A percentile compares a stretch with the other conserved stretches of the same genome.
Evolutionary conservation across 2,888 invertebrate genomes (phyloP).

Genomic region (Meiosimyza platycephala): DNA sequence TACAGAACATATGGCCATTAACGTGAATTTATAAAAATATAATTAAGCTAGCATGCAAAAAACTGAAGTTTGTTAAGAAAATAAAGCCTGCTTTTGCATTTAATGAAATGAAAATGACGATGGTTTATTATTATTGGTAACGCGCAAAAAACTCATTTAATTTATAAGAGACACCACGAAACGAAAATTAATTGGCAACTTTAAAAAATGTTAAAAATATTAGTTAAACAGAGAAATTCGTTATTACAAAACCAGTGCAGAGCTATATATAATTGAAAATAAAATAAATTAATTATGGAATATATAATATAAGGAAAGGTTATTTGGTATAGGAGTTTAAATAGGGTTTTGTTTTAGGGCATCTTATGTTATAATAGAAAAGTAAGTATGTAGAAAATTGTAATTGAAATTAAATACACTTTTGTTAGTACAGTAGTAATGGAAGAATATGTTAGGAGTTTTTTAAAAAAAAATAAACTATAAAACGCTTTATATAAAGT

Average conservation of each 20-base stretch:
- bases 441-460: conserved; percentile 4
- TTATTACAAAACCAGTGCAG: conserved; percentile 66
- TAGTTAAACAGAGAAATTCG: conserved; percentile 35
- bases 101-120: conserved; percentile 23
- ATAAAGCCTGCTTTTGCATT: background rate
- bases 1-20: no score
- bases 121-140: background rate
- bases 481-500: conserved; percentile 9
- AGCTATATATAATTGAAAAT: conserved; percentile 57
- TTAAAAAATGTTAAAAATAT: conserved; percentile 23
- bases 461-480: conserved; percentile 7
- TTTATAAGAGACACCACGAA: conserved; percentile 3
- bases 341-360: background rate
- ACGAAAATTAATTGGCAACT: conserved; percentile 28
- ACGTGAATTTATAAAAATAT: no score
- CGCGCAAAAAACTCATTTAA: conserved; percentile 22
- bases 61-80: no score
- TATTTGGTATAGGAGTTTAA: conserved; percentile 10
- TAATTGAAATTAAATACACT: background rate
- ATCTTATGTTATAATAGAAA: background rate
- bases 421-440: conserved; percentile 26
- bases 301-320: conserved; percentile 43
- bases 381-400: no score
- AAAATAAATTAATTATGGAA: conserved; percentile 48
- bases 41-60: no score